Conservation (phyloP, 1,140 invertebrate genomes). For the Potamilus streckersoni region DNA sequence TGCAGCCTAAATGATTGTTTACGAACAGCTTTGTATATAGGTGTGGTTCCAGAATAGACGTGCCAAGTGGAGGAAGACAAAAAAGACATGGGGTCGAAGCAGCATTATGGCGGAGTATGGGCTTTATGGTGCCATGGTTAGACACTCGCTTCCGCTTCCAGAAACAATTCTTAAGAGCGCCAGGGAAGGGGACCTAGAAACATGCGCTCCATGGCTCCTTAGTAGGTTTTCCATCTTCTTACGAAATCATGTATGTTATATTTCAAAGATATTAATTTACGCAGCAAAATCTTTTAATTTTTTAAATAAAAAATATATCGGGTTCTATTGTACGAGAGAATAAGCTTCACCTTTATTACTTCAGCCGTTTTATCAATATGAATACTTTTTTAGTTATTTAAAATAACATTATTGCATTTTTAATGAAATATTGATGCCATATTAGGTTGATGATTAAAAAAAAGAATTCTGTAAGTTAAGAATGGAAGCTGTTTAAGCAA, state of each 20-base stretch:
- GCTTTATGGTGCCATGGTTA: conserved; percentile 98
- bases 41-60: conserved; percentile 99
- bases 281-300: neutral
- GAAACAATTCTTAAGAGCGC: conserved; percentile 95
- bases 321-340: neutral
- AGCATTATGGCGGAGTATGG: conserved; percentile 85
- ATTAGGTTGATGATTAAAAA: too few species aligned
- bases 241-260: neutral
- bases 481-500: too few species aligned
- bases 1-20: neutral
- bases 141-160: conserved; percentile 95
- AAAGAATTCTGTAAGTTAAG: too few species aligned
- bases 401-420: neutral
- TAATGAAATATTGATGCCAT: too few species aligned
- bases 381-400: neutral
- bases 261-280: neutral
- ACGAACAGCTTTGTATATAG: conserved; percentile 70
- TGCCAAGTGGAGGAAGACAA: conserved; percentile 99
- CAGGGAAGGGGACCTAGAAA: conserved; percentile 78
- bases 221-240: conserved; percentile 75
- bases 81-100: conserved; percentile 96
- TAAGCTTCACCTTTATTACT: neutral
- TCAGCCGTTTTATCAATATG: neutral
- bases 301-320: neutral
- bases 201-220: conserved; percentile 97